These are phyloP conservation scores for Megaceryle torquata DNA, from an alignment of 2,113 vertebrate genomes.

Conservation along the genomic window DNA sequence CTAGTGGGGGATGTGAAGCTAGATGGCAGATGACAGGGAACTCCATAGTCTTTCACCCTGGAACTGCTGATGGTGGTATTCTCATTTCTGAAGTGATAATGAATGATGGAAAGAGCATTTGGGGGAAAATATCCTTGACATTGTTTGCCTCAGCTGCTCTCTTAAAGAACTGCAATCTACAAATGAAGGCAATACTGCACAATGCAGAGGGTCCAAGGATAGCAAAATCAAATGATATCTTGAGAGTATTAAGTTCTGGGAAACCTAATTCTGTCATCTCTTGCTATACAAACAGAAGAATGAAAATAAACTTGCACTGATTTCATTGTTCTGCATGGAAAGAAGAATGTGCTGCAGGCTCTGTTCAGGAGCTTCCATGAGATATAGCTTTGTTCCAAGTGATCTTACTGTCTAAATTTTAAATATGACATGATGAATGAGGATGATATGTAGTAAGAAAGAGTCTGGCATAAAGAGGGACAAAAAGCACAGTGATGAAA, in stretches of 20 bases:
- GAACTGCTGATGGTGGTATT: background rate
- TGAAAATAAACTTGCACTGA: background rate
- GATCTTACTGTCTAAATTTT: background rate
- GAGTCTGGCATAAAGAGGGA: background rate
- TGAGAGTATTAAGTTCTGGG: background rate
- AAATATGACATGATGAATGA: slow-evolving; percentile 28
- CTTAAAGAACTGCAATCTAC: background rate
- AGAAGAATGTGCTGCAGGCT: background rate
- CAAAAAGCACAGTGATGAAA: slow-evolving; percentile 19
- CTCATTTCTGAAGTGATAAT: background rate
- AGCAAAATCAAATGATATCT: background rate
- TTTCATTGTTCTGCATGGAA: background rate
- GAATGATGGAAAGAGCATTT: background rate
- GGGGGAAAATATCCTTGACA: background rate
- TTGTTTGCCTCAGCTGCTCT: background rate
- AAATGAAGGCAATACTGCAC: background rate
- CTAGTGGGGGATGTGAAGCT: background rate
- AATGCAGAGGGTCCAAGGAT: rapidly evolving
- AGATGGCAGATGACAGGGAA: background rate
- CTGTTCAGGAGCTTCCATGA: background rate
- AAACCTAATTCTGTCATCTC: background rate
- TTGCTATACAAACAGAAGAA: background rate
- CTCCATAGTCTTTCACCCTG: background rate
- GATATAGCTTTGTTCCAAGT: background rate
- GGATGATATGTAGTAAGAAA: background rate